Base-by-base conservation (phyloP, 2,888 invertebrate species). In the Phyllotreta cruciferae region DNA sequence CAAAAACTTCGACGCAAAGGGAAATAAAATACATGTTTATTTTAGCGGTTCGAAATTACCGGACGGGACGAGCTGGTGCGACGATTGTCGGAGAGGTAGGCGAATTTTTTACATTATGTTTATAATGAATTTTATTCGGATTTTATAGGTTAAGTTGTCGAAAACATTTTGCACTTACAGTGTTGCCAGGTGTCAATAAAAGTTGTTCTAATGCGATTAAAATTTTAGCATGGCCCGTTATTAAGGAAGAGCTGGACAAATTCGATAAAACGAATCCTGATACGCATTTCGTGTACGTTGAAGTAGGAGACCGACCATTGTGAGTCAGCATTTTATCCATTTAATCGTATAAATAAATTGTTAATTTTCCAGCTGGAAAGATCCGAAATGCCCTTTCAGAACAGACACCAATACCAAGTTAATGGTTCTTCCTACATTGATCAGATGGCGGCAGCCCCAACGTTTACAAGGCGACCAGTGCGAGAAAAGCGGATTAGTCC, bases 41-140 rank as follows among this genome's bases (percentile, higher is more conserved):
- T 92, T 89, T 76, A 86, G 85, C 69, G 92, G 92, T 13, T 82
- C 85, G 41, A 88, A 89, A 79, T 77, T 85, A 54, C 78, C 84
- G 0, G 81, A 84, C 70, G 94, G 93, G 60, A 36, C 44, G 38
- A 95, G 93, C 79, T 96, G 96, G 96, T 96, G 96, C 76, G 88
- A 90, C 0, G 96, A 96, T 79, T 96, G 96, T 80, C 90, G 90
- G 9, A 85, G 85, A 83, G 93, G 93, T 93, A 85, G 82, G 79
- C 34, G 36, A 44, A 35, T 54, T 52, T n/a, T 52, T 38, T 57
- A 58, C 35, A 24, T 55, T 44, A 53, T 14, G 49, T 57, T 55
- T 53, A 60, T 60, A 49, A 10, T n/a, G 8, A 36, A 45, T 36
- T 2, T 37, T 38, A 34, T 7, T 14, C 34, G 6, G n/a, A 47